These are phyloP conservation scores for Tenthredo mesomela DNA, from an alignment of 2,888 invertebrate species.

Conservation along the genomic window DNA sequence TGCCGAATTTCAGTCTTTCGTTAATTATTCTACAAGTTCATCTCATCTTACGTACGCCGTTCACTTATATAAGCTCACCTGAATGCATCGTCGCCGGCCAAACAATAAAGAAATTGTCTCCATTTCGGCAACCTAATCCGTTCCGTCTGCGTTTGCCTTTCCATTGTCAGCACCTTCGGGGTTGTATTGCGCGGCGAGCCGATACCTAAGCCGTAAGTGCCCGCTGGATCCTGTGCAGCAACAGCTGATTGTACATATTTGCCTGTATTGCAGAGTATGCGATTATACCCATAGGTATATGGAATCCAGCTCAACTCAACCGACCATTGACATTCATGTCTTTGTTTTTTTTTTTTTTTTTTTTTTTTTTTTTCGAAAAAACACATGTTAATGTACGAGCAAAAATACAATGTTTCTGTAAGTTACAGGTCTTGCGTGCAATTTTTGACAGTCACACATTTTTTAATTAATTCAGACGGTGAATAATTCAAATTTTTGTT, in stretches of 20 bases:
- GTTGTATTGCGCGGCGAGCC: conserved; percentile 27
- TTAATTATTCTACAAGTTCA: neutral
- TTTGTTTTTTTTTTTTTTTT: too few species aligned
- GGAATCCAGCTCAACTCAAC: too few species aligned
- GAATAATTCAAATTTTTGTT: too few species aligned
- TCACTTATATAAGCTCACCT: conserved; percentile 65
- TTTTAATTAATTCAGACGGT: too few species aligned
- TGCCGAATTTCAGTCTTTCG: conserved; percentile 53
- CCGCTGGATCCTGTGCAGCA: neutral
- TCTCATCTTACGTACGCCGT: neutral
- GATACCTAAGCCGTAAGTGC: conserved; percentile 9
- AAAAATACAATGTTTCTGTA: too few species aligned
- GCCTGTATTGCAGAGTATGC: neutral
- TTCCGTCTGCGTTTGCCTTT: conserved; percentile 92
- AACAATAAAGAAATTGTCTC: conserved; percentile 89
- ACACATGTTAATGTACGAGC: too few species aligned
- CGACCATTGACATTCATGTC: too few species aligned
- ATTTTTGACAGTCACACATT: too few species aligned
- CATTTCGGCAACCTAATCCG: conserved; percentile 84
- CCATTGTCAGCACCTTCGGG: conserved; percentile 82
- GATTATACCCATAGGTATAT: neutral
- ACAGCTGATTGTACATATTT: neutral
- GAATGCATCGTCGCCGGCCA: conserved; percentile 88
- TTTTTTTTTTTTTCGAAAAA: too few species aligned
- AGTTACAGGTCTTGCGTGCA: too few species aligned